Percentiles rank a stretch among this genome's conserved stretches.
Conservation (phyloP, 2,888 invertebrate genomes). For the Eupithecia inturbata region DNA sequence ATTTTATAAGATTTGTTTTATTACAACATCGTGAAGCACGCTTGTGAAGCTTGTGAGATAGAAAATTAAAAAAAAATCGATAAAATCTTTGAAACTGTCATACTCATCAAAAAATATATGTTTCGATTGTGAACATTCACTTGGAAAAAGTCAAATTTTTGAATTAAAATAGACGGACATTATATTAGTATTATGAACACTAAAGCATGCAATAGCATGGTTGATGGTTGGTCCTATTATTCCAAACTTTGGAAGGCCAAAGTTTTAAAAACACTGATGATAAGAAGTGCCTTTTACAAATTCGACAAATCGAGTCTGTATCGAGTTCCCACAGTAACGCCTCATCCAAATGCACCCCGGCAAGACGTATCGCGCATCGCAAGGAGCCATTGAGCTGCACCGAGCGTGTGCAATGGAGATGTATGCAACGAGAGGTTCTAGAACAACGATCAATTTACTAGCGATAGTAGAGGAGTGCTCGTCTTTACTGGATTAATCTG, state of each 20-base stretch:
- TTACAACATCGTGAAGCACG: too few relatives aligned
- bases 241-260: not conserved
- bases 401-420: constrained; percentile 67
- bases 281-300: not conserved
- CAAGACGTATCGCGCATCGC: constrained; percentile 69
- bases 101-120: too few relatives aligned
- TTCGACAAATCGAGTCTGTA: constrained; percentile 9
- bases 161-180: too few relatives aligned
- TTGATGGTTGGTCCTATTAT: not conserved
- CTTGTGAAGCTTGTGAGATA: too few relatives aligned
- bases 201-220: too few relatives aligned
- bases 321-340: constrained; percentile 48
- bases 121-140: too few relatives aligned
- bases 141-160: too few relatives aligned
- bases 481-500: constrained; percentile 57
- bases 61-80: too few relatives aligned
- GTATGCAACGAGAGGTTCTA: constrained; percentile 47
- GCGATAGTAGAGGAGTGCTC: constrained; percentile 64
- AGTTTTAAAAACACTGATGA: not conserved
- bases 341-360: constrained; percentile 68
- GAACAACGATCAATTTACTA: constrained; percentile 63
- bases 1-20: not conserved
- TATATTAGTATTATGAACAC: too few relatives aligned
- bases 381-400: constrained; percentile 58
- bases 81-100: too few relatives aligned